These are phyloP conservation scores for Sesamia nonagrioides DNA, from an alignment of 1,140 invertebrate species.

Conservation along the genomic window DNA sequence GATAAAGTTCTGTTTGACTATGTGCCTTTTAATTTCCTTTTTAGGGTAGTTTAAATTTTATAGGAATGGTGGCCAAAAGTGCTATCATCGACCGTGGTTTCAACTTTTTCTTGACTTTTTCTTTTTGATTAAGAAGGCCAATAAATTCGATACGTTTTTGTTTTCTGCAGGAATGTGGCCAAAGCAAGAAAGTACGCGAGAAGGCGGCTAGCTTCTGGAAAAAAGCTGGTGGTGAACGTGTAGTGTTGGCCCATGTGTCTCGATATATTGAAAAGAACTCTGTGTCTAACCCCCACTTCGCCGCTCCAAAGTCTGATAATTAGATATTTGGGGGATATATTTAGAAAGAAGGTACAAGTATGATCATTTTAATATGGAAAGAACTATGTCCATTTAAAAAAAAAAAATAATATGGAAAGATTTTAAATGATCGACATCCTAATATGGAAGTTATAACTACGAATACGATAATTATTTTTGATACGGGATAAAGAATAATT, in stretches of 20 bases:
- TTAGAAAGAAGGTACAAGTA: not conserved
- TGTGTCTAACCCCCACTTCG: slow-evolving; percentile 72
- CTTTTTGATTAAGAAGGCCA: too few relatives aligned
- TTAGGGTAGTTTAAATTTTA: too few relatives aligned
- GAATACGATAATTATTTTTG: too few relatives aligned
- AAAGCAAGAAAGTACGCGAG: slow-evolving; percentile 57
- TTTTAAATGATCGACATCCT: too few relatives aligned
- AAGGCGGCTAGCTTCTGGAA: slow-evolving; percentile 67
- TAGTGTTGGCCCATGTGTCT: slow-evolving; percentile 65
- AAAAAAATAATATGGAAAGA: too few relatives aligned
- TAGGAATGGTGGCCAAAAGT: too few relatives aligned
- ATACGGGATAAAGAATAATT: not conserved
- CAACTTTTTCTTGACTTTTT: too few relatives aligned
- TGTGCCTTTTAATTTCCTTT: too few relatives aligned
- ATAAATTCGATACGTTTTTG: not conserved
- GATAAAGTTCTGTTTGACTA: too few relatives aligned
- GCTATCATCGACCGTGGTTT: too few relatives aligned
- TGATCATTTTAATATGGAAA: not conserved
- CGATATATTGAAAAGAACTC: slow-evolving; percentile 64
- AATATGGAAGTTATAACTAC: too few relatives aligned
- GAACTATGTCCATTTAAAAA: too few relatives aligned
- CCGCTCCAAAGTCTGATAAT: slow-evolving; percentile 53
- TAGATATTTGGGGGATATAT: not conserved
- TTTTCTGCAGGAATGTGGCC: slow-evolving; percentile 72
- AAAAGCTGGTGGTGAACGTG: slow-evolving; percentile 66